Conservation (phyloP, 1,140 invertebrate species). For the Schmidtea mediterranea region DNA sequence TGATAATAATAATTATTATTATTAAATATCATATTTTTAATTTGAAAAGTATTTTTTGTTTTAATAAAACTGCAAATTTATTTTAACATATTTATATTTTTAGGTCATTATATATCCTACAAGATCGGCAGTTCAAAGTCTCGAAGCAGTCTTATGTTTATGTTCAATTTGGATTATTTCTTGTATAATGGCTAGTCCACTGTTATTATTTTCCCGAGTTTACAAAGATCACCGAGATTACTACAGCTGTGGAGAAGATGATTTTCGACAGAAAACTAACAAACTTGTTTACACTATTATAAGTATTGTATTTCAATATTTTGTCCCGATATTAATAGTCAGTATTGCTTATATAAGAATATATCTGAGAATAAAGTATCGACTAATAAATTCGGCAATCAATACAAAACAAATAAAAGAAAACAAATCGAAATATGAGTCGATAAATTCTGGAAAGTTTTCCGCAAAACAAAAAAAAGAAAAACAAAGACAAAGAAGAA, state of each 20-base stretch:
- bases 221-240: slow-evolving; percentile 1
- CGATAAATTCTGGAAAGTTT: slow-evolving; percentile 7
- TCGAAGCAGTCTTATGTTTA: too few relatives aligned
- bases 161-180: slow-evolving; percentile 46
- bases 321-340: slow-evolving; percentile 51
- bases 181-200: slow-evolving; percentile 42
- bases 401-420: not conserved
- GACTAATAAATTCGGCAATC: slow-evolving; percentile 11
- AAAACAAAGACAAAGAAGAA: slow-evolving; percentile 29
- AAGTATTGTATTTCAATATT: slow-evolving; percentile 51
- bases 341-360: slow-evolving; percentile 35
- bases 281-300: slow-evolving; percentile 51
- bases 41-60: too few relatives aligned
- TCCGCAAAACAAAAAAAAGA: slow-evolving; percentile 18
- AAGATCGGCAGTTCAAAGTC: too few relatives aligned
- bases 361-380: slow-evolving; percentile 31
- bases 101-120: too few relatives aligned
- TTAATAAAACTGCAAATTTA: too few relatives aligned
- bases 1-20: too few relatives aligned
- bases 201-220: slow-evolving; percentile 37
- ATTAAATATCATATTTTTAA: too few relatives aligned
- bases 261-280: slow-evolving; percentile 28
- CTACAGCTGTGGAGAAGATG: not conserved
- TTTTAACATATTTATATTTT: too few relatives aligned
- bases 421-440: slow-evolving; percentile 8